Conservation (phyloP, 1,140 invertebrate species). For the Drusus annulatus region DNA sequence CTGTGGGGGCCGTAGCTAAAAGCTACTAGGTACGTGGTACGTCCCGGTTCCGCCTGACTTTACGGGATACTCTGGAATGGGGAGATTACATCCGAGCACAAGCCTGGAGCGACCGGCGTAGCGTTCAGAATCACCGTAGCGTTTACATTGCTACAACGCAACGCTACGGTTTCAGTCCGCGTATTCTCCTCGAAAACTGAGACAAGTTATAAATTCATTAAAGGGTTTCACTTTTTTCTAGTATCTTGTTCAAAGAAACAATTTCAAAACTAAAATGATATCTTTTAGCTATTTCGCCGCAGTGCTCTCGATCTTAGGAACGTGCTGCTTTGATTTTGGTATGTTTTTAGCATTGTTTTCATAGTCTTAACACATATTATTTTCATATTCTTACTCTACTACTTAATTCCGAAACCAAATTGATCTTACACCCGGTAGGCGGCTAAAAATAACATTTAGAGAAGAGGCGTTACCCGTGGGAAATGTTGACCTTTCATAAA, state of each 20-base stretch:
- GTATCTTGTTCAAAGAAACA: neutral
- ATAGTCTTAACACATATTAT: too few relatives aligned
- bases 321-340: conserved; percentile 21
- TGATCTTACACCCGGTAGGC: too few relatives aligned
- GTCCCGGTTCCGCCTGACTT: neutral
- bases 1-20: neutral
- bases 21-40: neutral
- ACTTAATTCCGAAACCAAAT: too few relatives aligned
- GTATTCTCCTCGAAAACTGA: too few relatives aligned
- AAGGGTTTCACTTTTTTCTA: neutral
- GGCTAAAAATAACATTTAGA: too few relatives aligned
- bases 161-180: neutral
- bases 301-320: neutral
- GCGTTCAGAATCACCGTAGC: conserved; percentile 24
- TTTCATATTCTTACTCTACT: too few relatives aligned
- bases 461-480: too few relatives aligned
- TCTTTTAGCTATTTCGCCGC: neutral
- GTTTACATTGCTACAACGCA: neutral
- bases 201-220: too few relatives aligned
- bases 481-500: too few relatives aligned
- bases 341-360: neutral
- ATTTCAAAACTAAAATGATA: conserved; percentile 1
- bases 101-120: conserved; percentile 29
- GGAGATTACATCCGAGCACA: conserved; percentile 10
- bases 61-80: neutral